These are phyloP conservation scores for Brotogeris chrysoptera DNA, from an alignment of 2,797 vertebrate genomes.

Conservation along the genomic window DNA sequence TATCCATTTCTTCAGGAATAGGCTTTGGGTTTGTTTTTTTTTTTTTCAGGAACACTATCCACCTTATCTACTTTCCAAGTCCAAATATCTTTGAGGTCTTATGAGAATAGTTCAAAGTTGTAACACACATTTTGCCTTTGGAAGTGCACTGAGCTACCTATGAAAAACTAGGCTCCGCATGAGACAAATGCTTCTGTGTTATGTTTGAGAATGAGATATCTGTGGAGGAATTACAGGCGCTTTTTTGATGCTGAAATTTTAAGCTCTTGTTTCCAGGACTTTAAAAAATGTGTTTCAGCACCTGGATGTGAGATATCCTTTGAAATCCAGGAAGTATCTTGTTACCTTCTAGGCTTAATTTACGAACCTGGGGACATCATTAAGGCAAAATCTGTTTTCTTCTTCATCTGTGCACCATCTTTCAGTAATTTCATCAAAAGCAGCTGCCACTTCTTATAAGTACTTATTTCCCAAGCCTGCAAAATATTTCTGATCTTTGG, in stretches of 20 bases:
- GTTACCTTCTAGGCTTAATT: slow-evolving; percentile 60
- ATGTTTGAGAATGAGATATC: slow-evolving; percentile 12
- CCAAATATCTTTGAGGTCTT: slow-evolving; percentile 11
- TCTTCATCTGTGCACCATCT: slow-evolving; percentile 11
- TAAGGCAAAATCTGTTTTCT: slow-evolving; percentile 41
- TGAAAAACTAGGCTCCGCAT: neutral
- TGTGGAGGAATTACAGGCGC: slow-evolving; percentile 18
- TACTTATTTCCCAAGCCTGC: neutral
- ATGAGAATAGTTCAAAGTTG: neutral
- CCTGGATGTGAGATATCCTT: slow-evolving; percentile 64
- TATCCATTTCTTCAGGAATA: neutral
- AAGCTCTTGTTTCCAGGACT: slow-evolving; percentile 42
- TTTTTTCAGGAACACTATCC: neutral
- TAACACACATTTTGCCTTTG: neutral
- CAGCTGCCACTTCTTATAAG: neutral
- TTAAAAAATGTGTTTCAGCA: slow-evolving; percentile 63
- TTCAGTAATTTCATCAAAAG: slow-evolving; percentile 45
- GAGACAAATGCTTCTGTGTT: fast-evolving
- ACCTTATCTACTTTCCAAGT: neutral
- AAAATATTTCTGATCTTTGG: slow-evolving; percentile 31
- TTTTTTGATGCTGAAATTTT: slow-evolving; percentile 38
- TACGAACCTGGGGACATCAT: slow-evolving; percentile 69
- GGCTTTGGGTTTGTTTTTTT: neutral
- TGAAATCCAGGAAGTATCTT: slow-evolving; percentile 59
- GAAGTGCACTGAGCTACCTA: neutral